Base-by-base conservation (phyloP, 1,140 invertebrate species). In the Orchesella cincta region DNA sequence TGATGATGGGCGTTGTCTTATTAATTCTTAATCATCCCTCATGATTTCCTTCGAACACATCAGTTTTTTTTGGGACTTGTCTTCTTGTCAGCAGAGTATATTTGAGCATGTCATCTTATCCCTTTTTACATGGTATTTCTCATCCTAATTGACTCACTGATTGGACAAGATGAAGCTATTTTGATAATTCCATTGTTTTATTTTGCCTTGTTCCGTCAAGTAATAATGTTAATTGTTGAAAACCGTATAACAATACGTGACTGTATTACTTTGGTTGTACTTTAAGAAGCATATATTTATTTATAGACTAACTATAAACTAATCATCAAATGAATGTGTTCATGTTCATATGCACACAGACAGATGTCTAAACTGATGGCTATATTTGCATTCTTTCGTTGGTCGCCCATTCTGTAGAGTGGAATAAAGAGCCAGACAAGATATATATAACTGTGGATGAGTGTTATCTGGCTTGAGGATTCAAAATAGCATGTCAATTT, bases 21-120 rank as follows among this genome's bases (percentile, higher is more conserved):
- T 76, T 76, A 76, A 71, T 76, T 76, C 64, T 52, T 76, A 76
- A 76, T 76, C 75, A 76, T 64, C 23, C 62, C n/a, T 76, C 64
- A 12, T 46, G 8, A 46, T 46, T 20, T 46, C 8, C 39, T 12
- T 46, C 20, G 20, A 8, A 20, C 20, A 20, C 39, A 46, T 8
- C 39, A 12, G 20, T 46, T 46, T 46, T 12, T 46, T 46, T 46
- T 46, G 39, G 8, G 39, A 46, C 39, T 46, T 46, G 8, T 12
- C 39, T 46, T 46, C 20, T 46, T 20, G 20, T 12, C 20, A 46
- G 8, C 8, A 46, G 8, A 46, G 20, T 46, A 8, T 20, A 46
- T 46, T 12, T 12, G 20, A 46, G 39, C 39, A 46, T 46, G 20
- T 46, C 20, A 46, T 46, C 39, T 46, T 46, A 20, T 46, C 8